phyloP scores from a whole-genome alignment of 1,140 invertebrate species.

The Apis florea region DNA sequence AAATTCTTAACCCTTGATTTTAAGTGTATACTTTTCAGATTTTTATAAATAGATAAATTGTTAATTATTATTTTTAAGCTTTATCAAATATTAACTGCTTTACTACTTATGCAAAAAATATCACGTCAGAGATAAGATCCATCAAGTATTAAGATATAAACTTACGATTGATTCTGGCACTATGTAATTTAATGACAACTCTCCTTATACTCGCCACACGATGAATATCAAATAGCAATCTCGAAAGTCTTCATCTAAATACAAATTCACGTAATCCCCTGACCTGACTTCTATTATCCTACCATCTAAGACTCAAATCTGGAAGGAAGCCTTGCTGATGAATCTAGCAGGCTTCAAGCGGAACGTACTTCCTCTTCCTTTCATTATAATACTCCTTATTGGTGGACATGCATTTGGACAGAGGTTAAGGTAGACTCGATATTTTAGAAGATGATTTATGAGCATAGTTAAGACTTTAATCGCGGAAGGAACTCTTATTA shows the following conservation, averaged over 20 bases:
- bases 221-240: not conserved
- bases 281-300: not conserved
- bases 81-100: too few species aligned
- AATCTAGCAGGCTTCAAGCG: not conserved
- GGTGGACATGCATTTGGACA: not conserved
- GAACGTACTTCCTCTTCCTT: not conserved
- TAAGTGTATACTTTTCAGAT: too few species aligned
- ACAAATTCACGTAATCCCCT: not conserved
- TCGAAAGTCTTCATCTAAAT: not conserved
- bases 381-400: not conserved
- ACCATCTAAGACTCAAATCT: not conserved
- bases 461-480: not conserved
- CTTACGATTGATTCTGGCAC: not conserved
- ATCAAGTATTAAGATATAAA: not conserved
- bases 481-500: not conserved
- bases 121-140: too few species aligned
- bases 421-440: not conserved
- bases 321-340: not conserved
- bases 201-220: not conserved
- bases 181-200: not conserved
- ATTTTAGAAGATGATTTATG: not conserved
- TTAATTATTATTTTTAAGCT: too few species aligned
- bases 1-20: too few species aligned
- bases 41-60: too few species aligned
- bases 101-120: too few species aligned